Conservation (phyloP, 2,888 invertebrate genomes). For the Drosophila monieri region DNA sequence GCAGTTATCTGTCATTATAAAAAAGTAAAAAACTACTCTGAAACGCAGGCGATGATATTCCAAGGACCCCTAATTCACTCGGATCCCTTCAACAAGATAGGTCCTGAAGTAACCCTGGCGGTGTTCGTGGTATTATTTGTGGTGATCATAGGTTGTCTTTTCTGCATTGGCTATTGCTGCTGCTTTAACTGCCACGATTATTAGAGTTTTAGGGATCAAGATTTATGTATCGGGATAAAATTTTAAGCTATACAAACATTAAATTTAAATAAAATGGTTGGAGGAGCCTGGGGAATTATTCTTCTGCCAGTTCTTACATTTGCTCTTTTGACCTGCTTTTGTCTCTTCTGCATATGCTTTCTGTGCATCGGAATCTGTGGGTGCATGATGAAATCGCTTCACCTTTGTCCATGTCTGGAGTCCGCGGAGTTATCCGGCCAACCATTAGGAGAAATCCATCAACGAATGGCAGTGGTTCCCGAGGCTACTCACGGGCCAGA, state of each 20-base stretch:
- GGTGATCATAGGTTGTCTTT: not conserved
- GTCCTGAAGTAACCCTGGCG: not conserved
- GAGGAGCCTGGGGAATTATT: not conserved
- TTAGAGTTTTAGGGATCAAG: not conserved
- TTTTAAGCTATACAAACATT: not conserved
- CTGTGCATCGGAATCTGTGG: not conserved
- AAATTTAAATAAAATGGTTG: not conserved
- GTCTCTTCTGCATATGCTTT: not conserved
- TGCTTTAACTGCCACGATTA: slow-evolving; percentile 11
- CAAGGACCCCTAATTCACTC: not conserved
- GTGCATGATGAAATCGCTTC: not conserved
- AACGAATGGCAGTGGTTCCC: not conserved
- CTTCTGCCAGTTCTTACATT: not conserved
- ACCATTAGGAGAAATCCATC: not conserved
- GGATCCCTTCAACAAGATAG: not conserved
- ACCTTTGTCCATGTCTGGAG: not conserved
- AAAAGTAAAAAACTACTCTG: not conserved
- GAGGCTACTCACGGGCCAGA: not conserved
- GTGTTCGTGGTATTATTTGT: not conserved
- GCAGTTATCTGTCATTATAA: not conserved
- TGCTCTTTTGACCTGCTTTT: not conserved
- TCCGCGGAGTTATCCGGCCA: not conserved
- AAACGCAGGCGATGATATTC: not conserved
- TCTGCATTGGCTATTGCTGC: slow-evolving; percentile 22
- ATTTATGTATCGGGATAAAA: not conserved